Percentiles rank a stretch among this genome's conserved stretches.
phyloP scores from a whole-genome alignment of 2,888 invertebrate species.

The Sympetrum striolatum region DNA sequence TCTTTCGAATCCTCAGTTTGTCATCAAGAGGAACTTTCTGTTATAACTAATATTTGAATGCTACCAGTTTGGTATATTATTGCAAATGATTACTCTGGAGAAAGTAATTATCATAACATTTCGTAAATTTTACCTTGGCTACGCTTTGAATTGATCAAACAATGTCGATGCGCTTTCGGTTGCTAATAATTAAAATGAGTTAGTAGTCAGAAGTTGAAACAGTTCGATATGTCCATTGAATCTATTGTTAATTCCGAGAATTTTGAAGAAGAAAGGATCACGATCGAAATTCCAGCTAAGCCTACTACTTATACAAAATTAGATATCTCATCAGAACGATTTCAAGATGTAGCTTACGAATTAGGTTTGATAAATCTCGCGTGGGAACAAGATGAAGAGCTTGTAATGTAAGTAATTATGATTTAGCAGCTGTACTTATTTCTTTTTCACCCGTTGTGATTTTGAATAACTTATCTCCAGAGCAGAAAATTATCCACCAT shows the following conservation, averaged over 20 bases:
- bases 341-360: conserved; percentile 68
- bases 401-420: neutral
- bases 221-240: neutral
- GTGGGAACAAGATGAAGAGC: neutral
- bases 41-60: too few relatives aligned
- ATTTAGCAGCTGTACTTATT: neutral
- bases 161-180: neutral
- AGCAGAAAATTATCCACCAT: conserved; percentile 59
- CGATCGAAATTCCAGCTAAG: neutral
- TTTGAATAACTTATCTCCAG: neutral
- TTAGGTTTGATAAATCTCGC: conserved; percentile 63
- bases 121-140: too few relatives aligned
- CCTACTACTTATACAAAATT: conserved; percentile 49
- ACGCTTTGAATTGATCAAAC: neutral
- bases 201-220: neutral
- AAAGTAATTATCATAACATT: too few relatives aligned
- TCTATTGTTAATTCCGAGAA: neutral
- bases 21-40: too few relatives aligned
- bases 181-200: neutral
- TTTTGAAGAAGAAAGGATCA: neutral
- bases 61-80: too few relatives aligned
- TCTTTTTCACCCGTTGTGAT: neutral
- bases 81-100: too few relatives aligned
- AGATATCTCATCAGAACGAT: conserved; percentile 62
- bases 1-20: too few relatives aligned